Base-by-base conservation (phyloP, 2,797 vertebrate genomes). In the Huso huso region DNA sequence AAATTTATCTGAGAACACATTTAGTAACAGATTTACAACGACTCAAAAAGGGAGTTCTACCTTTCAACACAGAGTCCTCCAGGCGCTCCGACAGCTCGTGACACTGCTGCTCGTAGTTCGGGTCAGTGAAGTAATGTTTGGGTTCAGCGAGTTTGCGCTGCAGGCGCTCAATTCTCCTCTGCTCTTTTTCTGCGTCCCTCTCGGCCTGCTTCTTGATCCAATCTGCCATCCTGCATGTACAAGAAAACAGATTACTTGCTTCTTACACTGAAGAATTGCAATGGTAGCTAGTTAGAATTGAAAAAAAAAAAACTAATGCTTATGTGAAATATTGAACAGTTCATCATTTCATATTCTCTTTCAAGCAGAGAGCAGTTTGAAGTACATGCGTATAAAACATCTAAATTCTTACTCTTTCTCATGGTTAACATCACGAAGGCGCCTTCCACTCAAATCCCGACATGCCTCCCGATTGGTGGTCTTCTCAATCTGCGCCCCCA, bases 401-500 rank as follows among this genome's bases (percentile, higher is more conserved):
- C 8, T 53, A 12, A 23, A 4, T 62, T 5, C 90, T 92, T 79
- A 98, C 96, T 95, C 93, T 81, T 98, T 99, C 77, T 98, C 96
- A 0, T 98, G 95, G 74, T 99, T 99, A 73, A 99, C 96, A 51
- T 99, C 96, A 58, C 96, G 75, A 6, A 99, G 90, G 6, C 96
- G 88, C 3, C 96, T 88, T 0, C 96, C 96, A 2, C 96, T 99
- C 75, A 98, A 90, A 49, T 99, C 96, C 63, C 95, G 83, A 71
- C 96, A 99, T 0, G 96, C 96, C 79, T 98, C 96, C 0, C 96
- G 86, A 65, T 99, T 99, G 0, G 96, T 99, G 0, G 96, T 99
- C 85, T 98, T 99, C 79, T 99, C 96, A 13, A 99, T 99, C 82
- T 98, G 96, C 59, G 96, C 96, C 4, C 96, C 96, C 0, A 99